Evolutionary conservation across 1,140 invertebrate species (phyloP).

Genomic region (Schlechtendalia chinensis): DNA sequence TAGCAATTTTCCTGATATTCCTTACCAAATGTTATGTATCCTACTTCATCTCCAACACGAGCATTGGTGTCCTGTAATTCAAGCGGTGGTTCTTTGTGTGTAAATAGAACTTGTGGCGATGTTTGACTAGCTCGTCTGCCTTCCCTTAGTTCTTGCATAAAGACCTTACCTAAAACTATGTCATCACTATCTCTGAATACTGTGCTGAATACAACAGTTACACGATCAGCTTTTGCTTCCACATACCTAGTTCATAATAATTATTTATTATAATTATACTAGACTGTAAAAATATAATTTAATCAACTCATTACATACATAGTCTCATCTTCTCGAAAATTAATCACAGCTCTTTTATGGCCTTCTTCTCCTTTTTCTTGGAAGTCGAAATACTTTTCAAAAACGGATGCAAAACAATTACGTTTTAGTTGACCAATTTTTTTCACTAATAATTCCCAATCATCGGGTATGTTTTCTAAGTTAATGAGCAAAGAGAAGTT

Average conservation of each 20-base stretch:
- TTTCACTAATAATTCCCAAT: slow-evolving; percentile 85
- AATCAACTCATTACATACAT: slow-evolving; percentile 69
- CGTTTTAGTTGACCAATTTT: slow-evolving; percentile 94
- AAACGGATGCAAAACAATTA: slow-evolving; percentile 99
- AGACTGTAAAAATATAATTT: not conserved
- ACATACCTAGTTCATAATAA: slow-evolving; percentile 75
- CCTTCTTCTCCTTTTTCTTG: slow-evolving; percentile 89
- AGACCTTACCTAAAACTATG: slow-evolving; percentile 97
- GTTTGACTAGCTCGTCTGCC: slow-evolving; percentile 95
- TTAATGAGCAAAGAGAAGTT: slow-evolving; percentile 93
- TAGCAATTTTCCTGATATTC: not conserved
- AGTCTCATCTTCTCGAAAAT: slow-evolving; percentile 98
- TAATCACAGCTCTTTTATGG: slow-evolving; percentile 93
- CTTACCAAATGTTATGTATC: slow-evolving; percentile 97
- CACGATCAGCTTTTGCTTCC: slow-evolving; percentile 95
- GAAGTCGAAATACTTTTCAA: slow-evolving; percentile 99
- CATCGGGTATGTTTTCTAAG: slow-evolving; percentile 85
- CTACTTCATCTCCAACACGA: slow-evolving; percentile 93
- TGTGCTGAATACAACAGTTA: slow-evolving; percentile 98
- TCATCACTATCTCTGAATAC: slow-evolving; percentile 98
- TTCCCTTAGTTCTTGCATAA: slow-evolving; percentile 98
- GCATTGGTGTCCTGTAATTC: slow-evolving; percentile 93
- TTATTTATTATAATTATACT: not conserved
- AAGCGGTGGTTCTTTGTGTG: slow-evolving; percentile 91
- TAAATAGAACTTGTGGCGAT: slow-evolving; percentile 87